phyloP scores from a whole-genome alignment of 2,113 vertebrate genomes.

The Globicephala melas region DNA sequence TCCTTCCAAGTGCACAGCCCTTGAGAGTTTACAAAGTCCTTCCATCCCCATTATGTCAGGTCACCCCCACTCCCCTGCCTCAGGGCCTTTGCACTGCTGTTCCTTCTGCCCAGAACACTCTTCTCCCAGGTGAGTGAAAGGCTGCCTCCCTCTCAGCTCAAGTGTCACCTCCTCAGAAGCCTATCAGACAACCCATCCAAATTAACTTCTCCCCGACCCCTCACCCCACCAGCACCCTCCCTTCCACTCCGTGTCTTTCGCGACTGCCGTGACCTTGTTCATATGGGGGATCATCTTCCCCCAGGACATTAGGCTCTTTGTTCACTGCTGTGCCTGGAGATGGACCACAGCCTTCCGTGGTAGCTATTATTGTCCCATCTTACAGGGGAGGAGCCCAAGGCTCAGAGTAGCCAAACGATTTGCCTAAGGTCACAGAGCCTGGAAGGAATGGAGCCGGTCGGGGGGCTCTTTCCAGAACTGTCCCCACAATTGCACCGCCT shows the following conservation, averaged over 20 bases:
- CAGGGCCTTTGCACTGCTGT: not conserved
- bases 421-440: not conserved
- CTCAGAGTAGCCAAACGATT: not conserved
- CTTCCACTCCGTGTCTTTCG: not conserved
- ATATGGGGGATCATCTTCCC: not conserved
- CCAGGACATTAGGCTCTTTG: not conserved
- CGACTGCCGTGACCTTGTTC: not conserved
- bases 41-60: not conserved
- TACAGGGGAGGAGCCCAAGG: not conserved
- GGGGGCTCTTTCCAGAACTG: not conserved
- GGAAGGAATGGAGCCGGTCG: not conserved
- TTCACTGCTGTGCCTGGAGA: not conserved
- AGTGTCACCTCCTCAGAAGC: not conserved
- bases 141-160: not conserved
- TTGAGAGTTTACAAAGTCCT: not conserved
- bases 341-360: rapidly evolving
- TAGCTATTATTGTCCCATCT: rapidly evolving
- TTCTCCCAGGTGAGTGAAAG: not conserved
- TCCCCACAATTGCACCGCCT: rapidly evolving
- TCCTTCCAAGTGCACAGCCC: not conserved
- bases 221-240: not conserved
- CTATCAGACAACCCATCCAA: not conserved
- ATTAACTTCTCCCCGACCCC: no score
- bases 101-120: not conserved
- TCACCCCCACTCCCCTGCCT: not conserved